Percentiles rank a stretch among this genome's conserved stretches.
phyloP scores from a whole-genome alignment of 1,140 invertebrate genomes.

The Eriosoma lanigerum region DNA sequence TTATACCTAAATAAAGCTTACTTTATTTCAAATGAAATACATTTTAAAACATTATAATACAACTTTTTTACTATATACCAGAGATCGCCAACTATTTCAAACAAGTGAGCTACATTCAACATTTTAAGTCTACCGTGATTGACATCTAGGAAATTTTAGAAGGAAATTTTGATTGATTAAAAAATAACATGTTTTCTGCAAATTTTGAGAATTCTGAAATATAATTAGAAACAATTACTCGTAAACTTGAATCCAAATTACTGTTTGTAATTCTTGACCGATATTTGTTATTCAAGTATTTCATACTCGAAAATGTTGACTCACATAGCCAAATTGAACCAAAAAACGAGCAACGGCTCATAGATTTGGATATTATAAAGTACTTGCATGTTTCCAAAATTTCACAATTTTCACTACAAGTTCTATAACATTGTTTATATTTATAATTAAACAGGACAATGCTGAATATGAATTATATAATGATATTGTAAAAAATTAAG shows the following conservation, averaged over 20 bases:
- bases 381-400: not conserved
- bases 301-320: constrained; percentile 14
- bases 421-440: constrained; percentile 21
- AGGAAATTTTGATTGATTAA: not conserved
- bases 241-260: constrained; percentile 1
- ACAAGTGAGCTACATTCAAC: no score
- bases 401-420: constrained; percentile 11
- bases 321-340: not conserved
- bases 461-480: constrained; percentile 2
- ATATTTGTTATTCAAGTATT: constrained; percentile 17
- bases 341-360: not conserved
- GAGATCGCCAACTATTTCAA: no score
- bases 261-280: not conserved
- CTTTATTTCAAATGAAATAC: no score
- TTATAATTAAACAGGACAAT: not conserved
- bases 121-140: no score
- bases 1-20: no score
- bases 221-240: constrained; percentile 6
- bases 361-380: constrained; percentile 11
- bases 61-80: no score
- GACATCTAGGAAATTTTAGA: no score
- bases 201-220: constrained; percentile 3
- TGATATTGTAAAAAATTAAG: constrained; percentile 11
- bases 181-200: not conserved
- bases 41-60: no score